Evolutionary conservation across 2,888 invertebrate genomes (phyloP), one percentile per base, ranked within the genome.

Genomic region (Ormyrus thymus): DNA sequence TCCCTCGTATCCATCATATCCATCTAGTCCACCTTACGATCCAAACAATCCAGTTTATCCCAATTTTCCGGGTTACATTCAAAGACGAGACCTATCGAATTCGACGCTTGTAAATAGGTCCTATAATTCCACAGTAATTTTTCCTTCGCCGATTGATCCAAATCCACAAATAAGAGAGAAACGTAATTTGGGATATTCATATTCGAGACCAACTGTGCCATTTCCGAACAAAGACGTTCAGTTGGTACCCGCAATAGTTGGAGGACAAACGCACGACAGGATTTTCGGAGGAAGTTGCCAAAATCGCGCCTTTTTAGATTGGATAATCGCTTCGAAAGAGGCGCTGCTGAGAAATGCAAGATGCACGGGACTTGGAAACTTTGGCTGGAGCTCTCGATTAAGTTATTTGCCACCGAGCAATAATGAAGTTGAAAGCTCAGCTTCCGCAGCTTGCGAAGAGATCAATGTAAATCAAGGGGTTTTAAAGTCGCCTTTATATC

Each of bases 401-500:
- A 68, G 56, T 29, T 61, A 78, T 10, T n/a, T 61, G 11, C 45
- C 59, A n/a, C 58, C 80, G 1, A 46, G n/a, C 10, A 58, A 11
- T 13, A 64, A 46, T 2, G 9, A 10, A 0, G 64, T 15, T 0
- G 69, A 9, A 7, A 43, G 50, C 6, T 10, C 13, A 50, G 50
- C 7, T 9, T 29, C 29, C 55, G 7, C 59, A 61, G 48, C 51
- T 0, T 91, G 91, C 83, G 82, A 87, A 48, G 85, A 88, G 50
- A 81, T 91, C 43, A 83, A 84, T 76, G 85, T 84, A 11, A 61
- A 81, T 10, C 85, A 86, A 78, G 92, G 92, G n/a, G 87, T 86
- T 62, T 86, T 92, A 53, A 87, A 87, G 56, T 91, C 91, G 73
- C 91, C 91, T 2, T 88, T 89, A 56, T 91, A 91, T 87, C 92